A percentile compares a stretch with the other conserved stretches of the same genome.
phyloP scores from a whole-genome alignment of 35 echinoderm and acorn worm species.

The Hemicentrotus pulcherrimus region DNA sequence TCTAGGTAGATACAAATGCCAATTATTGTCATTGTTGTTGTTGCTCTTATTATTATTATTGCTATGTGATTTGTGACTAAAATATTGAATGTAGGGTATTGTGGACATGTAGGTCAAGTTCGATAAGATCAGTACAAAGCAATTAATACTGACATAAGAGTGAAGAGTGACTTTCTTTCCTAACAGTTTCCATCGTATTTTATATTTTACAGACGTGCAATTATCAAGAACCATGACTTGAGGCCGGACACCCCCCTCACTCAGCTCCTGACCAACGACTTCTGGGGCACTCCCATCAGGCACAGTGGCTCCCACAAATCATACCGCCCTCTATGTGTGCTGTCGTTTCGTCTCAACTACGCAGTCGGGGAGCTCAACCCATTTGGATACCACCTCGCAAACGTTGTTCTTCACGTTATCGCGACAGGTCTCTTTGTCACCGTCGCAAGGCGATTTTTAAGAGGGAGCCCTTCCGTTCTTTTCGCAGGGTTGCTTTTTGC shows the following conservation, averaged over 20 bases:
- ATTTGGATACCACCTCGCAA: constrained; percentile 85
- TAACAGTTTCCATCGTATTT: background rate
- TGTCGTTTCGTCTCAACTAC: constrained; percentile 89
- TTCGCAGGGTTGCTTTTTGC: constrained; percentile 68
- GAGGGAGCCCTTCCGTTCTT: constrained; percentile 35
- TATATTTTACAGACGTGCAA: constrained; percentile 76
- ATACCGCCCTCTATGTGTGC: constrained; percentile 91
- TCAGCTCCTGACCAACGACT: constrained; percentile 83
- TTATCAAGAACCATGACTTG: constrained; percentile 92
- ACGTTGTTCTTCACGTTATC: constrained; percentile 71
- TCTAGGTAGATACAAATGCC: too few species aligned
- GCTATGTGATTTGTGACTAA: too few species aligned
- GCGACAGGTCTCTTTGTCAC: constrained; percentile 47
- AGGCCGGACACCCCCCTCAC: constrained; percentile 66
- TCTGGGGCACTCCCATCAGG: constrained; percentile 91
- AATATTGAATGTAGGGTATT: too few species aligned
- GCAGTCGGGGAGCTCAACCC: constrained; percentile 71
- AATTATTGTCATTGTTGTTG: too few species aligned
- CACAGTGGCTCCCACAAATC: constrained; percentile 96
- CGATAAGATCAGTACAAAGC: too few species aligned
- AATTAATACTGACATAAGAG: too few species aligned
- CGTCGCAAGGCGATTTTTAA: constrained; percentile 23
- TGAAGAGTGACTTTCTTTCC: too few species aligned
- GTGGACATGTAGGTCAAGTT: too few species aligned
- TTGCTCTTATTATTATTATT: too few species aligned